Percentiles rank a stretch among this genome's conserved stretches.
These are phyloP conservation scores for Hippocampus abdominalis DNA, from an alignment of 2,113 vertebrate species.

Conservation along the genomic window DNA sequence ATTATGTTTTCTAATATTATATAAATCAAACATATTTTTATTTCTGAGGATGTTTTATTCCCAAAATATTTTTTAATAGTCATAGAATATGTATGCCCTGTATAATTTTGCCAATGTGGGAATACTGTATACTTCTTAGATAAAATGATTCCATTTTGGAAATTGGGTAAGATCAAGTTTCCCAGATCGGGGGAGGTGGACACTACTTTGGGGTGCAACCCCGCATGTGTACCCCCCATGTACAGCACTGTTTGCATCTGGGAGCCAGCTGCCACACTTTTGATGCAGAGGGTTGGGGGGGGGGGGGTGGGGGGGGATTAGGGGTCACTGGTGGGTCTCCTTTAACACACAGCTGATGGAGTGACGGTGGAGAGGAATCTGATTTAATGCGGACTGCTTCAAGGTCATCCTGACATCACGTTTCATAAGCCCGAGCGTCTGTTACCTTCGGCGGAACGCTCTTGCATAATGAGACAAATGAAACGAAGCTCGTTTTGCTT, in stretches of 20 bases:
- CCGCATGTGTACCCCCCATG: slow-evolving; percentile 33
- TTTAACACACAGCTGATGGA: slow-evolving; percentile 49
- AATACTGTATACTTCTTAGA: too few species aligned
- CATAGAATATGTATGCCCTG: too few species aligned
- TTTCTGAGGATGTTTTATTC: too few species aligned
- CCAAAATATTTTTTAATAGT: too few species aligned
- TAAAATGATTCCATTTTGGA: not conserved
- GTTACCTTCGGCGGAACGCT: not conserved
- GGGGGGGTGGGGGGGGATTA: slow-evolving; percentile 18
- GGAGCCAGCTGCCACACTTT: slow-evolving; percentile 63
- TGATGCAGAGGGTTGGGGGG: slow-evolving; percentile 44
- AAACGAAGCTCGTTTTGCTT: slow-evolving; percentile 9
- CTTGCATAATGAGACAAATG: not conserved
- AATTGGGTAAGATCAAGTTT: not conserved
- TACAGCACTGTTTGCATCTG: slow-evolving; percentile 61
- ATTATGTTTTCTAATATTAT: too few species aligned
- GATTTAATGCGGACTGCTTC: not conserved
- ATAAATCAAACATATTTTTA: too few species aligned
- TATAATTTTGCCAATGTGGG: too few species aligned
- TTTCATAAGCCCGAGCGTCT: not conserved
- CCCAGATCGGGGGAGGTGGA: not conserved
- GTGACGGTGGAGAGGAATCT: slow-evolving; percentile 25
- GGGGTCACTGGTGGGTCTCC: slow-evolving; percentile 49
- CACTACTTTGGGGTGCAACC: slow-evolving; percentile 35
- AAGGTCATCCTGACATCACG: not conserved